These are phyloP conservation scores for Corythornis cristatus DNA, from an alignment of 2,113 vertebrate species.

Conservation along the genomic window DNA sequence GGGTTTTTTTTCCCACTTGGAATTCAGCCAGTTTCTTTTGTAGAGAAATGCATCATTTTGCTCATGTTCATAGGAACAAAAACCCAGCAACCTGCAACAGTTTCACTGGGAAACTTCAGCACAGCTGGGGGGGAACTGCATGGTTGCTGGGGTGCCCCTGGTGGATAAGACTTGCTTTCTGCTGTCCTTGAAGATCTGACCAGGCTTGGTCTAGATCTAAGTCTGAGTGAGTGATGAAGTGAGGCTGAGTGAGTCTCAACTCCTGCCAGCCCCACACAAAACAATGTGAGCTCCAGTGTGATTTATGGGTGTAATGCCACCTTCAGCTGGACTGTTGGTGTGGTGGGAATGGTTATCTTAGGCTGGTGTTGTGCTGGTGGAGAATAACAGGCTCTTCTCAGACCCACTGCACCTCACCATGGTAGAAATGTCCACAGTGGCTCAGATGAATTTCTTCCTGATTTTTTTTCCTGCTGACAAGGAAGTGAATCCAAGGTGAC, in stretches of 20 bases:
- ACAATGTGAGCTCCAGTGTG: neutral
- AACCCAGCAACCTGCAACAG: neutral
- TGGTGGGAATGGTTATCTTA: neutral
- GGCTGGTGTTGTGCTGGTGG: neutral
- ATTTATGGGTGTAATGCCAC: neutral
- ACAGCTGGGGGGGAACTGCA: neutral
- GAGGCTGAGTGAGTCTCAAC: fast-evolving
- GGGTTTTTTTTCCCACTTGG: neutral
- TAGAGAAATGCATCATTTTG: neutral
- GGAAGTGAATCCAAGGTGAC: conserved; percentile 46
- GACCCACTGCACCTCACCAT: neutral
- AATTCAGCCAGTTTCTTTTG: neutral
- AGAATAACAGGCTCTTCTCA: neutral
- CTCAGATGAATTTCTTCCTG: conserved; percentile 53
- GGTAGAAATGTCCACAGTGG: neutral
- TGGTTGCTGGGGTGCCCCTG: neutral
- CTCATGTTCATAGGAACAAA: neutral
- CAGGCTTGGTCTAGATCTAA: neutral
- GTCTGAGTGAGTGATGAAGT: neutral
- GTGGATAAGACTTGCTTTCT: neutral
- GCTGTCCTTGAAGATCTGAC: neutral
- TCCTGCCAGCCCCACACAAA: neutral
- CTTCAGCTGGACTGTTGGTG: neutral
- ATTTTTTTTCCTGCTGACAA: conserved; percentile 24
- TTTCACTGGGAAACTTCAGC: neutral